phyloP scores from a whole-genome alignment of 2,797 vertebrate species.

The Ceryle rudis region DNA sequence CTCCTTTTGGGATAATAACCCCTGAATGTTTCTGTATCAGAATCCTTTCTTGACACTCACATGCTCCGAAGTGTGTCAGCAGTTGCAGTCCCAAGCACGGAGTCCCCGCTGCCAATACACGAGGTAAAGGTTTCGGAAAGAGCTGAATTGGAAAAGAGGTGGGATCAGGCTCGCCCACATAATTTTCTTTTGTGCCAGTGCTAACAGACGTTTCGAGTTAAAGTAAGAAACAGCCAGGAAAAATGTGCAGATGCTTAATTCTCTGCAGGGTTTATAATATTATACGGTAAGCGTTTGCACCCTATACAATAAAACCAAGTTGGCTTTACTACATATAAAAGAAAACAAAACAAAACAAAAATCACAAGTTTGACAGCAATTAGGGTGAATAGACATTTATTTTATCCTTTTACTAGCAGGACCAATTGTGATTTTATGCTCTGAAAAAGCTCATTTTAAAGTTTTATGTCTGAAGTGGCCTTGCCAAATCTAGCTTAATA shows the following conservation, averaged over 20 bases:
- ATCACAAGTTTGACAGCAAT: constrained; percentile 72
- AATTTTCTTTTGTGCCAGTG: constrained; percentile 55
- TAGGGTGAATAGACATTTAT: constrained; percentile 76
- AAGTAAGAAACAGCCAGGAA: constrained; percentile 61
- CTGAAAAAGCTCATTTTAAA: constrained; percentile 73
- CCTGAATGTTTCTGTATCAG: background rate
- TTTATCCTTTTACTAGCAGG: constrained; percentile 77
- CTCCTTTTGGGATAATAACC: background rate
- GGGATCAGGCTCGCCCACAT: constrained; percentile 60
- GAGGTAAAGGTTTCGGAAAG: constrained; percentile 32
- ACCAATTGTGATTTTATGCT: constrained; percentile 77
- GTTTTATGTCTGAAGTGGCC: constrained; percentile 65
- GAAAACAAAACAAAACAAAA: constrained; percentile 66
- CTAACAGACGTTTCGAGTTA: constrained; percentile 74
- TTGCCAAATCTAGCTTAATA: constrained; percentile 71
- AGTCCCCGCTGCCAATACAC: constrained; percentile 9
- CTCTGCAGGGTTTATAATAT: constrained; percentile 77
- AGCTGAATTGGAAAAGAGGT: constrained; percentile 65
- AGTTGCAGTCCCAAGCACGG: background rate
- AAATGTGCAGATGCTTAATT: constrained; percentile 74
- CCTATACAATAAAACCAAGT: constrained; percentile 72
- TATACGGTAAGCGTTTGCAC: constrained; percentile 73
- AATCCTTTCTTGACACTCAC: background rate
- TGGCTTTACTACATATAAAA: constrained; percentile 75
- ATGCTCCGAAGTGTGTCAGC: constrained; percentile 28